Evolutionary conservation across 1,140 invertebrate species (phyloP), one percentile per base, ranked within the genome.

Genomic region (Atta texana): DNA sequence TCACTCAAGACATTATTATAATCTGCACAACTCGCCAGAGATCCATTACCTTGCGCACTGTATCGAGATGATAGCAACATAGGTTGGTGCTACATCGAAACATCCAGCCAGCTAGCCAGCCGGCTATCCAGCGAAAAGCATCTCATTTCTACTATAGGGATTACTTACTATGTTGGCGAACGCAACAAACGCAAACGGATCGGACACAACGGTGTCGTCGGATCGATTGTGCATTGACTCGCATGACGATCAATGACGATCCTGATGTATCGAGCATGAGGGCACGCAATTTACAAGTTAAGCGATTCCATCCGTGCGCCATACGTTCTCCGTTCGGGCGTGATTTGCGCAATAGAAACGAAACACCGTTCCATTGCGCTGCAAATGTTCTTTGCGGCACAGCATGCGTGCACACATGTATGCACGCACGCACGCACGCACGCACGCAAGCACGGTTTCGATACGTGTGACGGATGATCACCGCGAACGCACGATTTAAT

Each of bases 311-410:
- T 55, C 61, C 80, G 72, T 57, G 81, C 53, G 51, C 31, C 66
- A 21, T 69, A 86, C 64, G 49, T 31, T 59, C 78, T 81, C 49
- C 59, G 28, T 24, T 61, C 64, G 75, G 77, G 66, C 88, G 90
- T 91, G 92, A 92, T 93, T 93, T 90, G 91, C 89, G 90, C 87
- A 87, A 87, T 78, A 77, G 87, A 91, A 92, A 92, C 86, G 92
- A 88, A 89, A 24, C 24, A 24, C 24, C 24, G 24, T 24, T 24
- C n/a, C 72, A 74, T 34, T 61, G 68, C 55, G 61, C 74, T 86
- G 63, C 87, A 78, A 91, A 84, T 76, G 89, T 49, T 39, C 59
- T 53, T 39, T 61, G 51, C 31, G 82, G 82, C 61, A 21, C 18
- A 69, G 64, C 68, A 21, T 72, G 34, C 61, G 8, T n/a, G 34